Evolutionary conservation across 2,888 invertebrate species (phyloP).

Genomic region (Diaphora mendica): DNA sequence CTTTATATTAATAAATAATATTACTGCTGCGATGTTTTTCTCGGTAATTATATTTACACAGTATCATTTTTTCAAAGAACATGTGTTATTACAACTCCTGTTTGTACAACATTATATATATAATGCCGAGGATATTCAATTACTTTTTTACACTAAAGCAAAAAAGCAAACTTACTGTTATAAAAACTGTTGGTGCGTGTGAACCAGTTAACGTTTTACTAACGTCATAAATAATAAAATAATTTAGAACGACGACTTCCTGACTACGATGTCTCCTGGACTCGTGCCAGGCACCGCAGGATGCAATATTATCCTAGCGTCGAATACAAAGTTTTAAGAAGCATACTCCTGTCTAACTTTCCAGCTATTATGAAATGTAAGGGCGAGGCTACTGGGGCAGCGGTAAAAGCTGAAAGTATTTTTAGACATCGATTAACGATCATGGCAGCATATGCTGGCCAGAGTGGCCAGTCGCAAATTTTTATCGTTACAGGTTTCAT

Average conservation of each 20-base stretch:
- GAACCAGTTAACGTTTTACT: conserved; percentile 56
- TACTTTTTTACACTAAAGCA: background rate
- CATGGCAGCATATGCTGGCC: conserved; percentile 51
- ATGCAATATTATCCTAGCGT: conserved; percentile 64
- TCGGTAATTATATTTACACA: background rate
- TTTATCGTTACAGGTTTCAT: conserved; percentile 58
- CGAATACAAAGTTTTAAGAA: conserved; percentile 68
- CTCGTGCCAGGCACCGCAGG: conserved; percentile 65
- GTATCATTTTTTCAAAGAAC: background rate
- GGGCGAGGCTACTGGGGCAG: conserved; percentile 56
- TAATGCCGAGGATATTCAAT: background rate
- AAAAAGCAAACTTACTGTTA: conserved; percentile 34
- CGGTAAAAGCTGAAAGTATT: conserved; percentile 57
- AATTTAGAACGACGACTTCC: conserved; percentile 67
- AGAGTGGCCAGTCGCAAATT: conserved; percentile 60
- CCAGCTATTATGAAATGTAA: conserved; percentile 69
- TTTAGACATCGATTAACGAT: conserved; percentile 65
- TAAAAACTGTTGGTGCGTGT: conserved; percentile 41
- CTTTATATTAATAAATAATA: conserved; percentile 23
- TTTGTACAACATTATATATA: background rate
- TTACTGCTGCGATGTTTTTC: conserved; percentile 15
- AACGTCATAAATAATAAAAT: conserved; percentile 72
- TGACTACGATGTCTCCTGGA: conserved; percentile 65
- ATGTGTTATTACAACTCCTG: background rate
- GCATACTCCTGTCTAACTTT: conserved; percentile 68